Base-by-base conservation (phyloP, 2,888 invertebrate genomes). In the Lagria hirta region DNA sequence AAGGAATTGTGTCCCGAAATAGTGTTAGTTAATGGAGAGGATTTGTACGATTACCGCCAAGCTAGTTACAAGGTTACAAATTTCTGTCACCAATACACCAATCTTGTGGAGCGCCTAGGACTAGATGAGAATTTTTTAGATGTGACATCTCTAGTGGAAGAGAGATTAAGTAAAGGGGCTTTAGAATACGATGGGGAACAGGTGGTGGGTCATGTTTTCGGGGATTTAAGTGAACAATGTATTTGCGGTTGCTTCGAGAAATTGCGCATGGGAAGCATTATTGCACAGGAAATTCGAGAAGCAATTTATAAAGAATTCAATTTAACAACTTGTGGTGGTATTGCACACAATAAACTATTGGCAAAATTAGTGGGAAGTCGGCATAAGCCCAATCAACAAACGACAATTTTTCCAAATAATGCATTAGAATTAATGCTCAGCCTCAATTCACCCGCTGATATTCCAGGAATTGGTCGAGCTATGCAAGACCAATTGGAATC, bases 111-210 rank as follows among this genome's bases (percentile, higher is more conserved):
- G 68, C 81, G 88, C 61, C 74, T 91, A 37, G 90, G 91, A 7
- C 78, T 91, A 63, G 91, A 92, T 71, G 92, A 92, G 68, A 89
- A 88, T 66, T 91, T 78, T 68, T 74, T 91, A 57, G 91, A 92
- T 73, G 83, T 90, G 51, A 84, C 87, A 51, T 76, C 80, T 42
- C 64, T 84, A 60, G 80, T 86, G 26, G 74, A 75, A 51, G 73
- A 77, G 55, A 76, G 68, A 58, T 69, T 75, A n/a, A n/a, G n/a
- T n/a, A n/a, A n/a, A n/a, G n/a, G n/a, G n/a, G n/a, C n/a, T n/a
- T n/a, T n/a, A n/a, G n/a, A n/a, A n/a, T n/a, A n/a, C n/a, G n/a
- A n/a, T n/a, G n/a, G n/a, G n/a, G n/a, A n/a, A n/a, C n/a, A 37
- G 26, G 22, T 33, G 14, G 54, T 75, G 49, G 82, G 84, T 32